Evolutionary conservation across 2,888 invertebrate species (phyloP).

Genomic region (Andrena fulva): DNA sequence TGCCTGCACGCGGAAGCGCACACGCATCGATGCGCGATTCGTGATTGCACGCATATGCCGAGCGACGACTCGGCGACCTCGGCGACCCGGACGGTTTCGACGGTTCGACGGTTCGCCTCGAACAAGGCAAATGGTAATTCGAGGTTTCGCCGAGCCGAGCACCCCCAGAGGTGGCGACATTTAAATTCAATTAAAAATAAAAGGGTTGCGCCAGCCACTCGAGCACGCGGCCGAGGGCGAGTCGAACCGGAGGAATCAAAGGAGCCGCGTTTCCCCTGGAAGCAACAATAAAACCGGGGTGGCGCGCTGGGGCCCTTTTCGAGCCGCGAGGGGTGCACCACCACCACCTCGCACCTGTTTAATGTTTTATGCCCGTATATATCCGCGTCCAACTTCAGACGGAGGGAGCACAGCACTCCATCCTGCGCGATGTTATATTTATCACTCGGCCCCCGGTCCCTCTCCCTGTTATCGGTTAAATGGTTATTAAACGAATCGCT

Average conservation of each 20-base stretch:
- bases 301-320: background rate
- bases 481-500: constrained; percentile 61
- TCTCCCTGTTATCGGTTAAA: constrained; percentile 58
- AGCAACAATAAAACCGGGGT: constrained; percentile 37
- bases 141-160: constrained; percentile 52
- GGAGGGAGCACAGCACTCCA: constrained; percentile 47
- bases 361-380: constrained; percentile 53
- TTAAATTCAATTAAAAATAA: constrained; percentile 52
- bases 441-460: constrained; percentile 46
- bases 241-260: constrained; percentile 46
- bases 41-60: constrained; percentile 72
- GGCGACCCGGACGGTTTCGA: too few species aligned
- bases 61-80: constrained; percentile 38
- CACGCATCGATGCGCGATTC: constrained; percentile 70
- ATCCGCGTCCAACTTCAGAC: constrained; percentile 56
- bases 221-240: constrained; percentile 11
- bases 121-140: constrained; percentile 70
- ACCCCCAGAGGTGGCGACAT: constrained; percentile 25
- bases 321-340: constrained; percentile 17
- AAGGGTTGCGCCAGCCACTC: constrained; percentile 24
- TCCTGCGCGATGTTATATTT: constrained; percentile 51
- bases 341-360: constrained; percentile 40
- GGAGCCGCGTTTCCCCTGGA: constrained; percentile 28
- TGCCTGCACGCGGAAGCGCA: constrained; percentile 71
- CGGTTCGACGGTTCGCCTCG: constrained; percentile 55